Percentiles rank a stretch among this genome's conserved stretches.
Evolutionary conservation across 2,113 vertebrate species (phyloP).

Genomic region (Brachyhypopomus occidentalis): DNA sequence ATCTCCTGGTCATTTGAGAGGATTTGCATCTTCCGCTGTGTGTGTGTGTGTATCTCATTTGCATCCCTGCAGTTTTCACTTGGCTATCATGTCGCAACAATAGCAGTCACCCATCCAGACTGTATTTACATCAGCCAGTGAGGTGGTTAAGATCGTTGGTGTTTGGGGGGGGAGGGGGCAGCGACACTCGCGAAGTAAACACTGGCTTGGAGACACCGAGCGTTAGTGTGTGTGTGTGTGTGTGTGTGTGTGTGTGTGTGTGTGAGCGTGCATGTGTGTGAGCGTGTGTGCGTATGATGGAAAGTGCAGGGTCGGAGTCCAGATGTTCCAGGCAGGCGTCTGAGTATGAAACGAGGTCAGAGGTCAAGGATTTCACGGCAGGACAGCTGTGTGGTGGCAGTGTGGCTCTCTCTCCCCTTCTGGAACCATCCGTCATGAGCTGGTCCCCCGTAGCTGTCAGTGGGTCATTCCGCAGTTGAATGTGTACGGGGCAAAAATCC

Average conservation of each 20-base stretch:
- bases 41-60: too few species aligned
- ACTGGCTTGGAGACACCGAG: too few species aligned
- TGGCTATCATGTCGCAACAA: too few species aligned
- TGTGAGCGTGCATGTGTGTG: slow-evolving; percentile 52
- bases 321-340: slow-evolving; percentile 67
- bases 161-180: too few species aligned
- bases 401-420: slow-evolving; percentile 54
- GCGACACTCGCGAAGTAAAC: too few species aligned
- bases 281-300: neutral
- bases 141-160: too few species aligned
- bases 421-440: slow-evolving; percentile 70
- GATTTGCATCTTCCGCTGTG: too few species aligned
- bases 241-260: slow-evolving; percentile 4
- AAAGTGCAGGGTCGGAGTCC: slow-evolving; percentile 61
- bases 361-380: slow-evolving; percentile 65
- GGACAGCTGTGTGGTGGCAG: slow-evolving; percentile 70
- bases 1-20: too few species aligned
- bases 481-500: neutral
- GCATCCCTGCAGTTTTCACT: too few species aligned
- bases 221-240: neutral
- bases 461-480: too few species aligned
- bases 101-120: too few species aligned
- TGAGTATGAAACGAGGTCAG: slow-evolving; percentile 58
- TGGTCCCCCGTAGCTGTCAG: slow-evolving; percentile 6
- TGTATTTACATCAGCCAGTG: neutral